Evolutionary conservation across 2,113 vertebrate genomes (phyloP), one percentile per base, ranked within the genome.

Genomic region (Alexandromys fortis): DNA sequence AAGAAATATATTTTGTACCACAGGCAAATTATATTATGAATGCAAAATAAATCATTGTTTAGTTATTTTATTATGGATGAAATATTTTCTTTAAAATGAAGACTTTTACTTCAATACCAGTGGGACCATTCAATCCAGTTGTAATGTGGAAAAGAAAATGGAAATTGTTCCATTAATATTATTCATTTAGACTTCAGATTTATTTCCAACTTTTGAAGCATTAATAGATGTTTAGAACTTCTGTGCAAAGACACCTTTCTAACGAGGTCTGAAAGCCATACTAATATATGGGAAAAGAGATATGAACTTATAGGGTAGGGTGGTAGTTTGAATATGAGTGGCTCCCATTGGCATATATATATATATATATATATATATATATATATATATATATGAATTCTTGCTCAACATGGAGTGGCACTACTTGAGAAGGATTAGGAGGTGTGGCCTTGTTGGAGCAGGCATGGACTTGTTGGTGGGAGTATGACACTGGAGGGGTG

Each of bases 171-270:
- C 77, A 38, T 86, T 93, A 67, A 52, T 76, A 72, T 35, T 65
- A 14, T 65, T 89, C 11, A 75, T 65, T 94, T 49, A 68, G 75
- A 95, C 77, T 68, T 91, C 47, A 86, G 52, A 47, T 77, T 86
- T 81, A 87, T 67, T 90, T 93, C 33, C 92, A 58, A 90, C 7
- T 85, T 68, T 90, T 86, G 38, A 89, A 94, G 30, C 35, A 33
- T 1, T 83, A 79, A 14, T 38, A 21, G 26, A 55, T 92, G 58
- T 24, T 70, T 47, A 85, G 47, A 63, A 75, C 49, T 28, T 17
- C 30, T 94, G 55, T 17, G 12, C 55, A 61, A 42, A 83, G n/a
- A 30, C n/a, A 42, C 24, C 19, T 5, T 63, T 85, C n/a, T 30
- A 58, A 42, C 1, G 26, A 65, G 3, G 3, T 85, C 61, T 42